phyloP scores from a whole-genome alignment of 2,888 invertebrate species.

The Hydrotaea diabolus region DNA sequence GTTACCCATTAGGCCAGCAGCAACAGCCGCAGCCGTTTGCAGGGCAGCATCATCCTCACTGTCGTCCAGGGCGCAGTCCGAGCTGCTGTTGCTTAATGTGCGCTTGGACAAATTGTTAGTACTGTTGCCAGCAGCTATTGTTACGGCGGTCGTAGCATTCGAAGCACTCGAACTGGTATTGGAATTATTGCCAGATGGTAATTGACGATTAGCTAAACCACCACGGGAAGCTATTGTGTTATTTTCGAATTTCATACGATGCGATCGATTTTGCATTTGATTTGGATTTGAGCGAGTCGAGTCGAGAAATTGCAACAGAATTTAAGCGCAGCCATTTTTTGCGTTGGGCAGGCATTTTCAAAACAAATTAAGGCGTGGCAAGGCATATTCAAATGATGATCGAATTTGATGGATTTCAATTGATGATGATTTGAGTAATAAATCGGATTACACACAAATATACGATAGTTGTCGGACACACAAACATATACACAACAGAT shows the following conservation, averaged over 20 bases:
- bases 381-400: constrained; percentile 29
- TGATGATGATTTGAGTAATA: constrained; percentile 32
- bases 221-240: constrained; percentile 85
- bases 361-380: constrained; percentile 36
- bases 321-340: constrained; percentile 1
- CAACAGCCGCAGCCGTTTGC: constrained; percentile 43
- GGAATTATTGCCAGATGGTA: constrained; percentile 81
- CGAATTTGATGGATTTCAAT: no score
- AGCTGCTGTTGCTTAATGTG: constrained; percentile 80
- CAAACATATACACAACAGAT: constrained; percentile 30
- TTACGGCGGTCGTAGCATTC: constrained; percentile 64
- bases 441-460: not conserved
- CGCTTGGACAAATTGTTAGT: constrained; percentile 83
- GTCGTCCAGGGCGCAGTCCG: constrained; percentile 76
- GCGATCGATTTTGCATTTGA: constrained; percentile 6
- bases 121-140: constrained; percentile 58
- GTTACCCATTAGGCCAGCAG: constrained; percentile 47
- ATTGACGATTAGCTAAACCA: constrained; percentile 87
- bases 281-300: constrained; percentile 33
- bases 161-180: constrained; percentile 65
- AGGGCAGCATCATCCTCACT: constrained; percentile 75
- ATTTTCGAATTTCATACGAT: constrained; percentile 57
- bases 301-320: constrained; percentile 28
- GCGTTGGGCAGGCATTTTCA: not conserved
- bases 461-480: constrained; percentile 14